Percentiles rank a stretch among this genome's conserved stretches.
phyloP scores from a whole-genome alignment of 2,888 invertebrate species.

The Tromatobia lineatoria region DNA sequence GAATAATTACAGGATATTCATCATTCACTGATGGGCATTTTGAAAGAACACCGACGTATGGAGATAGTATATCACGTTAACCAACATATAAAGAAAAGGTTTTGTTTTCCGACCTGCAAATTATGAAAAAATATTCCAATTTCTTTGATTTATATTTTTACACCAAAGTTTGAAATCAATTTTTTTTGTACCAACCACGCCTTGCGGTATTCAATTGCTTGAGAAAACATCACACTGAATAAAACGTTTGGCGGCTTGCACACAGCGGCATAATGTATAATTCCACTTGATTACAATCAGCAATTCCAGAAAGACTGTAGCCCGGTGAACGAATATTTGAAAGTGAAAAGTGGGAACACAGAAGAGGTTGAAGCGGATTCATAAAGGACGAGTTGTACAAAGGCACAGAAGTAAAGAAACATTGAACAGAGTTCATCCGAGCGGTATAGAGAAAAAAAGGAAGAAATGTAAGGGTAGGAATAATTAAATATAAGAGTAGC shows the following conservation, averaged over 20 bases:
- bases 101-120: too few species aligned
- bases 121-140: too few species aligned
- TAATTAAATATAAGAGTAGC: conserved; percentile 36
- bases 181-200: background rate
- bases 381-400: conserved; percentile 38
- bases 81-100: too few species aligned
- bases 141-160: too few species aligned
- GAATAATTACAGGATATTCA: too few species aligned
- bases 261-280: background rate
- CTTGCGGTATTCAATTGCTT: background rate
- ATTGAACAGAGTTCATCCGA: conserved; percentile 17
- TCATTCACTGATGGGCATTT: too few species aligned
- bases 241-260: background rate
- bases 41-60: too few species aligned
- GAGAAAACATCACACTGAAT: background rate
- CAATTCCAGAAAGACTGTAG: conserved; percentile 1
- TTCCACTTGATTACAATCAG: conserved; percentile 10
- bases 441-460: conserved; percentile 22
- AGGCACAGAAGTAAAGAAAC: conserved; percentile 37
- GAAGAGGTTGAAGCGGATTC: conserved; percentile 19
- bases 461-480: background rate
- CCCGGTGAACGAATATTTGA: conserved; percentile 9
- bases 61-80: too few species aligned
- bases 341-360: conserved; percentile 15
- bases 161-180: background rate